Evolutionary conservation across 2,113 vertebrate species (phyloP), one percentile per base, ranked within the genome.

Genomic region (Mastomys natalensis): DNA sequence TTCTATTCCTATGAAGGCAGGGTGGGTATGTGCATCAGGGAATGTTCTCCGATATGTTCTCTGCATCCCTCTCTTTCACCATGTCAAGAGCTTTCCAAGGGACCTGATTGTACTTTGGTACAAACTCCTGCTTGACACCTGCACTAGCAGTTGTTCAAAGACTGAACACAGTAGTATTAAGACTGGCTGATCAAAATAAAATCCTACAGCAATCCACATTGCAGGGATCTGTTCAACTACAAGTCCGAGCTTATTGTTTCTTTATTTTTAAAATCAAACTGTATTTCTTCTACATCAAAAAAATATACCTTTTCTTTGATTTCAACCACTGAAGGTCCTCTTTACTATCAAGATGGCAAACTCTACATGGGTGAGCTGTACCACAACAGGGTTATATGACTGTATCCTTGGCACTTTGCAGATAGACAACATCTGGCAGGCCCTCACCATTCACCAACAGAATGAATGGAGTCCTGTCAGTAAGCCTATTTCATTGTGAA

Each of bases 1-100:
- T 82, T 73, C 86, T 74, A 91, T 91, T 95, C 66, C 92, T 55
- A 84, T 1, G 11, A 62, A 76, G 95, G 76, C 7, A n/a, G 21
- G 68, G 73, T 31, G 40, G 91, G 51, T 78, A 12, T 29, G 17
- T 53, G 58, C 80, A 40, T 62, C 31, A 80, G 91, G 87, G 93
- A 66, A 91, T 51, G 66, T n/a, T 77, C 37, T 73, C 21, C 26
- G 78, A 31, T 86, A 29, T 13, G 26, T 11, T 80, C 37, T 40
- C 26, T n/a, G 51, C 21, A 31, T 66, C 68, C 74, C 37, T 64
- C 60, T 92, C 48, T 82, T 29, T 40, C 16, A 72, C 92, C n/a
- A 0, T 21, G 84, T 76, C 62, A 51, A 43, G 45, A 64, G 40
- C 91, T 94, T 81, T 73, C 66, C 53, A 34, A 81, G 64, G 31